A percentile compares a stretch with the other conserved stretches of the same genome.
These are phyloP conservation scores for Myotis myotis DNA, from an alignment of 2,797 vertebrate species.

Conservation along the genomic window DNA sequence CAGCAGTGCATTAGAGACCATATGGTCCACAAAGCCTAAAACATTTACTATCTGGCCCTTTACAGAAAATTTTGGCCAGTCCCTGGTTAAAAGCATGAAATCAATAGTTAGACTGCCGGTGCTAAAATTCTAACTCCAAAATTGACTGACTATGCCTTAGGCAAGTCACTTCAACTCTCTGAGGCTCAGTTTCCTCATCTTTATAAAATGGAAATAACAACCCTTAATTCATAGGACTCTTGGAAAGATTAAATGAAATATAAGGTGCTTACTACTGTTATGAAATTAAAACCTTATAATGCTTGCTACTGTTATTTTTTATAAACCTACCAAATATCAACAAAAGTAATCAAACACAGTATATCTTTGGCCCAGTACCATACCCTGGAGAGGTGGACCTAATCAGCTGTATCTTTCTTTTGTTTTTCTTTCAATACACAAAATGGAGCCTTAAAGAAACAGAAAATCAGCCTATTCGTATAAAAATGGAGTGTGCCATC, in stretches of 20 bases:
- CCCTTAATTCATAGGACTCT: background rate
- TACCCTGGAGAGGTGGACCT: background rate
- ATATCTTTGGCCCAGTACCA: background rate
- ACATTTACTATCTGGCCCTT: conserved; percentile 27
- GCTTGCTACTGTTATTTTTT: background rate
- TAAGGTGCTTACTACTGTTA: background rate
- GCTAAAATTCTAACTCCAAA: conserved; percentile 1
- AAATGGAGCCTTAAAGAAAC: conserved; percentile 22
- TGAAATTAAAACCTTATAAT: conserved; percentile 31
- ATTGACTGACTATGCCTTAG: background rate
- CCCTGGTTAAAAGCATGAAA: background rate
- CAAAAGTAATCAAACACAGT: background rate
- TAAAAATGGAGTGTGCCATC: conserved; percentile 23
- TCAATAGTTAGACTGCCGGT: background rate
- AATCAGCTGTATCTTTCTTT: conserved; percentile 39
- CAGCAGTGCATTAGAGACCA: background rate
- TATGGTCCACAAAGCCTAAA: background rate
- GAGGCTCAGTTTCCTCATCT: conserved; percentile 22
- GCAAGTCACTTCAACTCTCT: background rate
- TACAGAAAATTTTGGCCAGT: conserved; percentile 43
- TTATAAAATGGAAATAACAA: conserved; percentile 23
- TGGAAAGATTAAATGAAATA: conserved; percentile 34
- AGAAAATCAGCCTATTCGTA: conserved; percentile 32
- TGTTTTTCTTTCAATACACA: background rate
- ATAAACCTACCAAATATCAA: conserved; percentile 1